Conservation (phyloP, 2,113 vertebrate genomes). For the Thunnus maccoyii region DNA sequence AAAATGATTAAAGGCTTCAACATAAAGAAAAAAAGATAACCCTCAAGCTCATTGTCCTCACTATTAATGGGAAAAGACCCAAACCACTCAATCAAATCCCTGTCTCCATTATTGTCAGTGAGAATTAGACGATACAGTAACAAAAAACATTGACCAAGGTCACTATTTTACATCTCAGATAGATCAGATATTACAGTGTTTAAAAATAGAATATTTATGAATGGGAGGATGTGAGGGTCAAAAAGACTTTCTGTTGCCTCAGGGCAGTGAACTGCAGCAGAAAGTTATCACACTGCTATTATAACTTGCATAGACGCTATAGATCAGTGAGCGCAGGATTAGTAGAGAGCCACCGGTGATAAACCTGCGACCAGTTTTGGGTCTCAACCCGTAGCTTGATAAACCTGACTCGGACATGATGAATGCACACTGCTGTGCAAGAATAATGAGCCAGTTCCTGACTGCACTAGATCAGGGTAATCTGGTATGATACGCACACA, state of each 20-base stretch:
- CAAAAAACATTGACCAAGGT: too few relatives aligned
- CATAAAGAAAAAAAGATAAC: too few relatives aligned
- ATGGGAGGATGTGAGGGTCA: slow-evolving; percentile 5
- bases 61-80: too few relatives aligned
- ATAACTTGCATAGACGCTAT: not conserved
- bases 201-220: slow-evolving; percentile 34
- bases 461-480: slow-evolving; percentile 67
- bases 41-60: too few relatives aligned
- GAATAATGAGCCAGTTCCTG: slow-evolving; percentile 70
- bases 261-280: slow-evolving; percentile 12
- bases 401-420: slow-evolving; percentile 53
- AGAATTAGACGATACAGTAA: too few relatives aligned
- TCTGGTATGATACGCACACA: slow-evolving; percentile 65
- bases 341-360: not conserved
- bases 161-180: too few relatives aligned
- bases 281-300: slow-evolving; percentile 13
- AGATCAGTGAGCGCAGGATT: not conserved
- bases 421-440: slow-evolving; percentile 42
- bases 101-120: too few relatives aligned
- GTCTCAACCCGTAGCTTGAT: slow-evolving; percentile 42
- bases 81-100: too few relatives aligned
- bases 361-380: slow-evolving; percentile 22
- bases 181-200: not conserved
- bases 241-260: slow-evolving; percentile 4
- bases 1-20: too few relatives aligned